These are phyloP conservation scores for Antrozous pallidus DNA, from an alignment of 2,797 vertebrate genomes.

Conservation along the genomic window DNA sequence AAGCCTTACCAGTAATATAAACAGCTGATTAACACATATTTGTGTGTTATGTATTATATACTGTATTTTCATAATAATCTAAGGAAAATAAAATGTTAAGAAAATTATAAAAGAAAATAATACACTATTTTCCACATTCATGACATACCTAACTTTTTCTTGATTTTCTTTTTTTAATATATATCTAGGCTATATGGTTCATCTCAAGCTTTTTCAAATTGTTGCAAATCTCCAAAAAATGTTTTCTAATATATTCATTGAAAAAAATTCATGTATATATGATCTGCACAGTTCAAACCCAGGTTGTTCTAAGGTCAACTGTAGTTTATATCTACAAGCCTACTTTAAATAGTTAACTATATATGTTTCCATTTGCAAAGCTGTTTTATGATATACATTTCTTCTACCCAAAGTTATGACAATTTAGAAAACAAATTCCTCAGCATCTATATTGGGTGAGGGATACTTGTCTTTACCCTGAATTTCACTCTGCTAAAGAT, in stretches of 20 bases:
- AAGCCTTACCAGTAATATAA: neutral
- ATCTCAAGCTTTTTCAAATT: neutral
- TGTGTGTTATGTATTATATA: neutral
- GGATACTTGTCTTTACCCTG: neutral
- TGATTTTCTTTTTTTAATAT: neutral
- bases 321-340: neutral
- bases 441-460: neutral
- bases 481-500: neutral
- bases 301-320: neutral
- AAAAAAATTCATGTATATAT: neutral
- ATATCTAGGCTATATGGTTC: neutral
- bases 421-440: constrained; percentile 26
- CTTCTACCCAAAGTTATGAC: neutral
- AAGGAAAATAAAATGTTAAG: neutral
- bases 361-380: neutral
- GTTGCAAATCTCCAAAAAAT: neutral
- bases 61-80: neutral
- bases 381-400: neutral
- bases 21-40: neutral
- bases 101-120: neutral
- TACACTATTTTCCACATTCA: neutral
- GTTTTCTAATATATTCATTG: neutral
- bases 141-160: neutral
- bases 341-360: constrained; percentile 24
- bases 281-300: neutral